Evolutionary conservation across 2,797 vertebrate genomes (phyloP).

Genomic region (Falco berigora): DNA sequence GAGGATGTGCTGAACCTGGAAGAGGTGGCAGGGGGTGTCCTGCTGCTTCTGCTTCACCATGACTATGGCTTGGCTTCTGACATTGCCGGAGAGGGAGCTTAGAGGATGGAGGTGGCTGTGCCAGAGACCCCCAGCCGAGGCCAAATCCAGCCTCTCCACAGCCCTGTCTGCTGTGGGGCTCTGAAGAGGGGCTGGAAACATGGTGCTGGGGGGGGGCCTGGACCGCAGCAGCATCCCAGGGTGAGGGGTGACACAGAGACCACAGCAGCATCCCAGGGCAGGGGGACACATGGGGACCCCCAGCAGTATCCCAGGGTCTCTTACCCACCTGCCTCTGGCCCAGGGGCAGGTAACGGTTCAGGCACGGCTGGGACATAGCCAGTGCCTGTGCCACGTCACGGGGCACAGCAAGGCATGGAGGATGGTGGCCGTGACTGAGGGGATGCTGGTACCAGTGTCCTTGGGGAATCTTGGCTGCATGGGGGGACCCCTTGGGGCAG

Average conservation of each 20-base stretch:
- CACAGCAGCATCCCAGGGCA: no score
- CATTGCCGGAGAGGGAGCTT: constrained; percentile 73
- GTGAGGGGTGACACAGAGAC: no score
- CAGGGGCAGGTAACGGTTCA: constrained; percentile 76
- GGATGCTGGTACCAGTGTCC: constrained; percentile 63
- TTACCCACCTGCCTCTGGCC: constrained; percentile 83
- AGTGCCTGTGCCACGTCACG: constrained; percentile 69
- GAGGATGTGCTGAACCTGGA: constrained; percentile 77
- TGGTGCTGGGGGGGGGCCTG: background rate
- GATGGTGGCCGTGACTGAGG: constrained; percentile 41
- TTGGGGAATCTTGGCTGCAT: background rate
- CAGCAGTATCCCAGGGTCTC: background rate
- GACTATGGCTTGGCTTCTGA: constrained; percentile 75
- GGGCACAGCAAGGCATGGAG: background rate
- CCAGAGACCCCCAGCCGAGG: background rate
- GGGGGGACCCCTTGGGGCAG: constrained; percentile 27
- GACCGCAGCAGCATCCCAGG: background rate
- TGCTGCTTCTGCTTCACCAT: constrained; percentile 68
- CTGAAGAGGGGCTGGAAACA: background rate
- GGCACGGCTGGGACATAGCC: constrained; percentile 78
- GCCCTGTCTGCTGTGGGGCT: background rate
- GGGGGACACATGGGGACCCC: no score
- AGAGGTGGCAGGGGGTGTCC: constrained; percentile 53
- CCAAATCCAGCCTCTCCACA: background rate
- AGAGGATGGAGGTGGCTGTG: constrained; percentile 74